Percentiles rank a stretch among this genome's conserved stretches.
These are phyloP conservation scores for Prochilodus magdalenae DNA, from an alignment of 2,113 vertebrate genomes.

Conservation along the genomic window DNA sequence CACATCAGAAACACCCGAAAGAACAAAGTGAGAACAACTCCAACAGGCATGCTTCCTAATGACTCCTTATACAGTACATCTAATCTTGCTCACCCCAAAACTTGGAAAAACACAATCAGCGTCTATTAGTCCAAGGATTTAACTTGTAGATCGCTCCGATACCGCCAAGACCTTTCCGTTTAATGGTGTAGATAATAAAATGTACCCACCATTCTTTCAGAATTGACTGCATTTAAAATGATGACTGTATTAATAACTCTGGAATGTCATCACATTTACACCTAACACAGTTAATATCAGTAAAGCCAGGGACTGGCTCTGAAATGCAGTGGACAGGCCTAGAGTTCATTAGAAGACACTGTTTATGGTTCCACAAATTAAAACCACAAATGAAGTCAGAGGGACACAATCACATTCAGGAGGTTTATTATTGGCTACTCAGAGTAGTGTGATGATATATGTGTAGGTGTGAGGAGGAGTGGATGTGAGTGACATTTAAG, in stretches of 20 bases:
- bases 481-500: conserved; percentile 9
- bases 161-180: too few relatives aligned
- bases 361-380: not conserved
- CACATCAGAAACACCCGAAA: not conserved
- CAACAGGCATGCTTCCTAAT: not conserved
- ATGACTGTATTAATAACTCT: not conserved
- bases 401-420: not conserved
- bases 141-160: too few relatives aligned
- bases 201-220: too few relatives aligned
- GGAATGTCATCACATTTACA: not conserved
- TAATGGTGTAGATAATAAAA: too few relatives aligned
- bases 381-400: not conserved
- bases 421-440: not conserved
- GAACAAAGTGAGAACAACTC: not conserved
- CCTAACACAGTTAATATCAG: not conserved
- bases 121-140: not conserved
- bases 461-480: not conserved
- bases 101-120: not conserved
- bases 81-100: not conserved
- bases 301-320: not conserved
- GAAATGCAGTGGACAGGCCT: not conserved
- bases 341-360: not conserved
- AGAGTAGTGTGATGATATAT: not conserved
- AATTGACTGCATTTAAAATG: conserved; percentile 35
- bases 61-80: not conserved